Percentiles rank a stretch among this genome's conserved stretches.
Evolutionary conservation across 1,140 invertebrate genomes (phyloP).

Genomic region (Anoplophora glabripennis): DNA sequence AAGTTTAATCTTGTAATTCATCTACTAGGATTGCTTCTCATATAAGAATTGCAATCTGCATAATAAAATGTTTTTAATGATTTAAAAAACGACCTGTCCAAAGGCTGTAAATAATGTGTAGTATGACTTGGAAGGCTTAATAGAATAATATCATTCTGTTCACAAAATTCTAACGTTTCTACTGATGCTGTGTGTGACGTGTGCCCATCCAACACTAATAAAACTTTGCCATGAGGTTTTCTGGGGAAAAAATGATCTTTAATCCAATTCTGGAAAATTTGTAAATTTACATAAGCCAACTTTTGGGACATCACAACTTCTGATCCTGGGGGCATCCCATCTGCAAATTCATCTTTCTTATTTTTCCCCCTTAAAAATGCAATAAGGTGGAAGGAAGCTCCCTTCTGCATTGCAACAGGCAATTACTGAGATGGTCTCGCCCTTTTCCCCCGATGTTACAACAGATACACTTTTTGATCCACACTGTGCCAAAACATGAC

Average conservation of each 20-base stretch:
- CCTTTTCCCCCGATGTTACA: slow-evolving; percentile 33
- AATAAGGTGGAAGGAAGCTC: slow-evolving; percentile 37
- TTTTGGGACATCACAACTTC: slow-evolving; percentile 43
- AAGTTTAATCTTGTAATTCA: background rate
- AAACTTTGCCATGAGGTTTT: too few species aligned
- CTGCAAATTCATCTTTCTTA: slow-evolving; percentile 43
- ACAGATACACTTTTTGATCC: slow-evolving; percentile 38
- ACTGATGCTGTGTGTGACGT: too few species aligned
- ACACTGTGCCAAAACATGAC: slow-evolving; percentile 42
- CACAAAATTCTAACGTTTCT: too few species aligned
- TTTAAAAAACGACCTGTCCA: background rate
- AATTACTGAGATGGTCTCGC: slow-evolving; percentile 35
- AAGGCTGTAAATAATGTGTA: background rate
- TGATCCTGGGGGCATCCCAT: slow-evolving; percentile 42
- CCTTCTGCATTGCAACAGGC: slow-evolving; percentile 38
- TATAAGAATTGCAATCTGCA: background rate
- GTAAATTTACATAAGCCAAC: slow-evolving; percentile 44
- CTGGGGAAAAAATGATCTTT: slow-evolving; percentile 32
- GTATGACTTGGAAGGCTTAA: too few species aligned
- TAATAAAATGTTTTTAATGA: background rate
- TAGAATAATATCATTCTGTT: too few species aligned
- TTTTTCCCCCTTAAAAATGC: slow-evolving; percentile 45
- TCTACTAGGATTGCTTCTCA: background rate
- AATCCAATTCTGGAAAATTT: slow-evolving; percentile 46
- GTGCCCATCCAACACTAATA: too few species aligned